Conservation (phyloP, 1,140 invertebrate genomes). For the Heliconius hewitsoni region DNA sequence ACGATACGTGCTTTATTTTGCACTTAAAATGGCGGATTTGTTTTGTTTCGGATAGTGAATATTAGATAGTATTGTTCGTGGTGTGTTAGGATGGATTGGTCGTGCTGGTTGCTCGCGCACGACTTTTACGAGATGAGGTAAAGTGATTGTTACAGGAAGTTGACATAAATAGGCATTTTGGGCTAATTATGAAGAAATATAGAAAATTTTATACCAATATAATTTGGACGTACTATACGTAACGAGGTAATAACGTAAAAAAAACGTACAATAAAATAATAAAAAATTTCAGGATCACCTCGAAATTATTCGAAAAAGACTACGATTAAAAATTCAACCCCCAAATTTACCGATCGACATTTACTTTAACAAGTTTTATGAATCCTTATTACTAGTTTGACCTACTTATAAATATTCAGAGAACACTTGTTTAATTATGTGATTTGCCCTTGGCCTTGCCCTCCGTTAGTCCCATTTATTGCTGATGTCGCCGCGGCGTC, state of each 20-base stretch:
- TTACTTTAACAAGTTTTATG: neutral
- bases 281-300: neutral
- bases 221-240: neutral
- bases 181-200: neutral
- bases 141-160: neutral
- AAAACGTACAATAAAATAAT: neutral
- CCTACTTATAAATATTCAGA: neutral
- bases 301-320: neutral
- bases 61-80: neutral
- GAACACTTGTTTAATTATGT: neutral
- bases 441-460: constrained; percentile 25
- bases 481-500: neutral
- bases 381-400: neutral
- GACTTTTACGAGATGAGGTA: constrained; percentile 28
- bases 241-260: neutral
- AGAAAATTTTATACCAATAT: neutral
- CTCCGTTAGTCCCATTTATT: constrained; percentile 16
- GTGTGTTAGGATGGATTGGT: constrained; percentile 28
- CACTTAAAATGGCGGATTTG: neutral
- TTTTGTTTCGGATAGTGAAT: neutral
- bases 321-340: neutral
- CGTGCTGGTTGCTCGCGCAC: constrained; percentile 23
- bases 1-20: constrained; percentile 15
- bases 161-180: neutral
- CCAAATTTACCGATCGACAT: neutral